Evolutionary conservation across 2,888 invertebrate species (phyloP).

Genomic region (Hipparchia sbordonii): DNA sequence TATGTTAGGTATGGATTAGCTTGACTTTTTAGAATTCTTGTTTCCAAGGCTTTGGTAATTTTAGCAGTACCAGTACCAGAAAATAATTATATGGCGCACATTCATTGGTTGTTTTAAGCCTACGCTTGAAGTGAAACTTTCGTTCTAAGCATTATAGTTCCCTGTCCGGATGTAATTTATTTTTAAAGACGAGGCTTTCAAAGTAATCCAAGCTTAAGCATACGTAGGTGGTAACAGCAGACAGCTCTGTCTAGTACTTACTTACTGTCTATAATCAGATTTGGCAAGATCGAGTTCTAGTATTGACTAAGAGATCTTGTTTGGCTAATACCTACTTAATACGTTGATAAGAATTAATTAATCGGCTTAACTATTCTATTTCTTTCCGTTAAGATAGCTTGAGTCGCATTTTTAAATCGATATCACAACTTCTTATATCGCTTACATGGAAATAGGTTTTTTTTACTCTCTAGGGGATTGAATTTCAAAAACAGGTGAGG

Average conservation of each 20-base stretch:
- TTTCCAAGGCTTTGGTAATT: too few relatives aligned
- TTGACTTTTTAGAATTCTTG: too few relatives aligned
- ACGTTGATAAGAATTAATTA: background rate
- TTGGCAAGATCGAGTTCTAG: conserved; percentile 12
- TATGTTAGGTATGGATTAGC: too few relatives aligned
- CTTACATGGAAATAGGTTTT: too few relatives aligned
- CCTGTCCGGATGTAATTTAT: background rate
- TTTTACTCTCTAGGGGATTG: too few relatives aligned
- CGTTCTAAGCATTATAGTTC: too few relatives aligned
- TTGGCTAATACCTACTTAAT: background rate
- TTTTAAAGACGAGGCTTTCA: background rate
- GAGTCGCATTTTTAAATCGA: background rate
- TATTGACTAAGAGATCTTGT: background rate
- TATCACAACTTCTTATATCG: background rate
- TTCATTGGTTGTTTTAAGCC: too few relatives aligned
- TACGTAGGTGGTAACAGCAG: conserved; percentile 3
- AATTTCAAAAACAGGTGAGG: too few relatives aligned
- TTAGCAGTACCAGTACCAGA: too few relatives aligned
- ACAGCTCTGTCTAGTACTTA: too few relatives aligned
- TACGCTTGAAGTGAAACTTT: too few relatives aligned
- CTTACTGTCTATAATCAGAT: conserved; percentile 1
- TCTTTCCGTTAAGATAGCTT: background rate
- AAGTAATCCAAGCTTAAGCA: background rate
- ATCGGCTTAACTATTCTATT: conserved; percentile 8
- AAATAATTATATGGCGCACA: too few relatives aligned